Evolutionary conservation across 2,888 invertebrate genomes (phyloP).

Genomic region (Vanessa cardui): DNA sequence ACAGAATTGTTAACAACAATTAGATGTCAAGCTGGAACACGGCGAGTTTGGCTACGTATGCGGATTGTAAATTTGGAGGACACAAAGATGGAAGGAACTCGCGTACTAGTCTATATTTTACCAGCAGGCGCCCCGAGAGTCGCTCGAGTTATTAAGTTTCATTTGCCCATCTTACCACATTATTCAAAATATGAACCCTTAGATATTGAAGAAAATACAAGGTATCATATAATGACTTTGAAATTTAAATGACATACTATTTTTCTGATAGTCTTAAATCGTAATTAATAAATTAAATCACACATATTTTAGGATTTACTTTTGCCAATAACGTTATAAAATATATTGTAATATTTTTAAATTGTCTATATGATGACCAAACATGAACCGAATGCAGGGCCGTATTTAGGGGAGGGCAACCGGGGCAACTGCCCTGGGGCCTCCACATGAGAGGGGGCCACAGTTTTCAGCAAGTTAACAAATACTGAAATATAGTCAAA

Average conservation of each 20-base stretch:
- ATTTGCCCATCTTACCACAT: conserved; percentile 64
- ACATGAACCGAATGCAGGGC: too few relatives aligned
- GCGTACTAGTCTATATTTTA: conserved; percentile 65
- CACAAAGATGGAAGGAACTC: conserved; percentile 50
- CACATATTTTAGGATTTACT: background rate
- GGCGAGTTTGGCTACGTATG: conserved; percentile 92
- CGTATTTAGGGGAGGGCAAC: too few relatives aligned
- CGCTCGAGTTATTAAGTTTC: conserved; percentile 63
- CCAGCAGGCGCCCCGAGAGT: conserved; percentile 75
- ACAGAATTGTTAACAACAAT: conserved; percentile 88
- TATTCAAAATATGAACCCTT: conserved; percentile 64
- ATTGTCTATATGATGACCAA: too few relatives aligned
- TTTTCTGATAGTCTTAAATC: too few relatives aligned
- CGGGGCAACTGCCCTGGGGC: too few relatives aligned
- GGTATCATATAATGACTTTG: conserved; percentile 3
- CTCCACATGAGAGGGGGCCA: too few relatives aligned
- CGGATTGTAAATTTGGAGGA: conserved; percentile 75
- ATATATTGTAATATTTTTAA: too few relatives aligned
- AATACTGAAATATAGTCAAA: too few relatives aligned
- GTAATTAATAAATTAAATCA: too few relatives aligned
- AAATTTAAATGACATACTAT: too few relatives aligned
- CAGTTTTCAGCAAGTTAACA: too few relatives aligned
- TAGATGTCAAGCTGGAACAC: conserved; percentile 96
- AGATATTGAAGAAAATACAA: conserved; percentile 53
- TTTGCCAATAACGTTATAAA: too few relatives aligned